Base-by-base conservation (phyloP, 2,888 invertebrate species). In the Stegophylla sp. region DNA sequence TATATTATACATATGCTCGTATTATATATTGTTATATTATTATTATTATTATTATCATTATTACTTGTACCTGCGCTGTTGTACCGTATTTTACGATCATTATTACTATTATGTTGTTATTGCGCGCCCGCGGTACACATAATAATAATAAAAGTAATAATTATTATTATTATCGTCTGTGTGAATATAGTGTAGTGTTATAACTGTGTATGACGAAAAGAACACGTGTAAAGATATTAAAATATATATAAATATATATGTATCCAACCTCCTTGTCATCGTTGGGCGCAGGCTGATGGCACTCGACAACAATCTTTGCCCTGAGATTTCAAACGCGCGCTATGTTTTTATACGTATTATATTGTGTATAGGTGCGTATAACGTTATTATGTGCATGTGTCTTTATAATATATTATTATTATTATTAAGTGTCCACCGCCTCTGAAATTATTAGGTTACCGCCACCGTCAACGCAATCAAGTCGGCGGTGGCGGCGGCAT, bases 371-470 rank as follows among this genome's bases (percentile, higher is more conserved):
- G 3, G n/a, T 34, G 3, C 34, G 7, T 34, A 34, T 34, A 7
- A 34, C 34, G 3, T 34, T 34, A 34, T 34, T 34, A 34, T 34
- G 4, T 34, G n/a, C 34, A 7, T 7, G 34, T 7, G 34, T 5
- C 34, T 34, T 3, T 34, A 5, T 7, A 34, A 34, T n/a, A n/a
- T n/a, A n/a, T n/a, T n/a, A 53, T 20, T 20, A 23, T 3, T 56
- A 20, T 56, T 20, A 56, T 20, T 20, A 56, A 56, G 56, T 56
- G 20, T 51, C 51, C 51, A 7, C 51, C 56, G 7, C 43, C 43
- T 17, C 43, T 43, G 26, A 67, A 23, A 45, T 45, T 45, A 67
- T 67, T 67, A 67, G 56, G 56, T 56, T 20, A 56, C 20, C 56
- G 10, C 17, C 56, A 20, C 23, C 12, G 23, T n/a, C n/a, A n/a